Percentiles rank a stretch among this genome's conserved stretches.
Evolutionary conservation across 2,113 vertebrate species (phyloP).

Genomic region (Entosphenus tridentatus): DNA sequence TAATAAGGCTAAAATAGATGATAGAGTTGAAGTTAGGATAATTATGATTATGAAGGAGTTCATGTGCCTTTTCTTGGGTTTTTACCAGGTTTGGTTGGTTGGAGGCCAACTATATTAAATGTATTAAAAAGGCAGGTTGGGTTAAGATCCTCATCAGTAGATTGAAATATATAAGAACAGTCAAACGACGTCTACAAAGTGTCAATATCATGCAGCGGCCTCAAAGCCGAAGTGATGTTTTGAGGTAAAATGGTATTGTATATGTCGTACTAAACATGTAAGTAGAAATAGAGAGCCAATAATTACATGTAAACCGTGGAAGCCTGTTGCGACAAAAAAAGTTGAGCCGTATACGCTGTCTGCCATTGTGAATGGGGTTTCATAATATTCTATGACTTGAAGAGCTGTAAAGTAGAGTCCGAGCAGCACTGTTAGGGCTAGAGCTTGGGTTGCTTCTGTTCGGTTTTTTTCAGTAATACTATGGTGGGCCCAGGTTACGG

Average conservation of each 20-base stretch:
- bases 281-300: constrained; percentile 10
- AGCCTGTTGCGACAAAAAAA: constrained; percentile 14
- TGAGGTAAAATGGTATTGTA: constrained; percentile 10
- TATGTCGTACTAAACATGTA: background rate
- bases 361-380: constrained; percentile 12
- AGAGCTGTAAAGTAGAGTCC: constrained; percentile 10
- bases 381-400: constrained; percentile 12
- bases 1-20: rapidly evolving
- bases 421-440: rapidly evolving
- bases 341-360: background rate
- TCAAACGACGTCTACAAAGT: constrained; percentile 15
- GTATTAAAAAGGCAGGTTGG: constrained; percentile 11
- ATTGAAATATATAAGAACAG: constrained; percentile 14
- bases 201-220: constrained; percentile 15
- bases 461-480: constrained; percentile 8
- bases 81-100: constrained; percentile 14
- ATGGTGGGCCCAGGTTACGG: constrained; percentile 12
- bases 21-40: rapidly evolving
- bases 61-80: constrained; percentile 14
- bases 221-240: constrained; percentile 15
- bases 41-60: background rate
- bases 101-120: constrained; percentile 15
- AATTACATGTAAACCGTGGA: constrained; percentile 2
- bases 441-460: constrained; percentile 8
- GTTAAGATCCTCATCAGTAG: constrained; percentile 16